Evolutionary conservation across 2,888 invertebrate species (phyloP).

Genomic region (Pyrrhopygopsis socrates): DNA sequence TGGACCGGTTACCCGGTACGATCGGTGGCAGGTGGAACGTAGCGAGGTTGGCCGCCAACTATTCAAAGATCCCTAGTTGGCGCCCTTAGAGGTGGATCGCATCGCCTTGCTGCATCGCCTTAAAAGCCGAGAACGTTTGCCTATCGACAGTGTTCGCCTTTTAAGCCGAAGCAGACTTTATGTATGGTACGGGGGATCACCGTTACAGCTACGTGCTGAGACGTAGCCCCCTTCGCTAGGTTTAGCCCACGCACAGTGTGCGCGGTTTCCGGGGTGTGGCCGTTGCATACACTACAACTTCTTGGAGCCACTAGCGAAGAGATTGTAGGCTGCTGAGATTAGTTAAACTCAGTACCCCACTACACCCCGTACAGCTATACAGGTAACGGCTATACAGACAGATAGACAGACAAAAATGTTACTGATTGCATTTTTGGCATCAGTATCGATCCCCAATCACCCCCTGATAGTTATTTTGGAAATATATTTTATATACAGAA

Average conservation of each 20-base stretch:
- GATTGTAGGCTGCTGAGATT: not conserved
- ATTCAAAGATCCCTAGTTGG: not conserved
- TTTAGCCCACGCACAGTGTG: constrained; percentile 21
- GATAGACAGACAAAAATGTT: too few species aligned
- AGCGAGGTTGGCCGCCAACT: not conserved
- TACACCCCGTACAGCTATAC: too few species aligned
- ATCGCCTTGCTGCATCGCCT: not conserved
- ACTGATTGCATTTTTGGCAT: too few species aligned
- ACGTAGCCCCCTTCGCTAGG: constrained; percentile 22
- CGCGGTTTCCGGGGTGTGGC: constrained; percentile 34
- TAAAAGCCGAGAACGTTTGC: not conserved
- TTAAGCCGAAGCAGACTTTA: not conserved
- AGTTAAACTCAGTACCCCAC: too few species aligned
- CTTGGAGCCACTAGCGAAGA: constrained; percentile 5
- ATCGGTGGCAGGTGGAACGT: not conserved
- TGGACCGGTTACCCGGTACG: constrained; percentile 22
- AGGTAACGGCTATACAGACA: too few species aligned
- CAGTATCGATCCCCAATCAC: too few species aligned
- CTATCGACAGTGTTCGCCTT: constrained; percentile 2
- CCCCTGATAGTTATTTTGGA: too few species aligned
- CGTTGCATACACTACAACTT: constrained; percentile 22
- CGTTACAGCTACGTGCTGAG: not conserved
- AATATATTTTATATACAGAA: too few species aligned
- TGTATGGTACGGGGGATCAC: not conserved
- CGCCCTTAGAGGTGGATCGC: not conserved